Evolutionary conservation across 2,797 vertebrate genomes (phyloP).

Genomic region (Chlorospingus flavigularis): DNA sequence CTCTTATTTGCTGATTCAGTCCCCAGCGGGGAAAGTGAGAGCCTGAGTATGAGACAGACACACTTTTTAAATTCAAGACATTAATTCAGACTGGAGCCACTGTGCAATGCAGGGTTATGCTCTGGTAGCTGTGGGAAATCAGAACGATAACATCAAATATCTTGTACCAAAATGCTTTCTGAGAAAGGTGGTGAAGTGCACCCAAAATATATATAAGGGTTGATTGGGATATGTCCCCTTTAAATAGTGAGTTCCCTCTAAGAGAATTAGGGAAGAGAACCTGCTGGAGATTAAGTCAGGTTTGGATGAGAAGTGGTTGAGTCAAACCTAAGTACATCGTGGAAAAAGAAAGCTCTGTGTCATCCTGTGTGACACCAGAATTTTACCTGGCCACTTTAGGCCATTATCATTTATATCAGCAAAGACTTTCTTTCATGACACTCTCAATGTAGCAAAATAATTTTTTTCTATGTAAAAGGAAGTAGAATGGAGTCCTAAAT

Average conservation of each 20-base stretch:
- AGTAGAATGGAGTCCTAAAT: neutral
- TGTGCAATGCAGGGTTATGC: neutral
- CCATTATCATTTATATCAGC: neutral
- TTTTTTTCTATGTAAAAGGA: neutral
- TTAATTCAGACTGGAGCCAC: neutral
- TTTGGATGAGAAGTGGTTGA: neutral
- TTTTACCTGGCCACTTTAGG: neutral
- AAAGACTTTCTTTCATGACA: neutral
- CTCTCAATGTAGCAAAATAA: neutral
- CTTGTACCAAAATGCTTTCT: neutral
- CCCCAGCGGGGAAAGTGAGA: neutral
- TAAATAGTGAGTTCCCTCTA: neutral
- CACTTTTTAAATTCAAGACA: neutral
- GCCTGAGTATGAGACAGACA: neutral
- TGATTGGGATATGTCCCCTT: neutral
- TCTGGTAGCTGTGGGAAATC: neutral
- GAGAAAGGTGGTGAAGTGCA: neutral
- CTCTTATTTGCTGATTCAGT: neutral
- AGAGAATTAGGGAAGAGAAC: neutral
- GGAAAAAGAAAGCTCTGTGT: neutral
- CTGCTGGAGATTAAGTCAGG: neutral
- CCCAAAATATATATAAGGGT: neutral
- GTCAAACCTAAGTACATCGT: neutral
- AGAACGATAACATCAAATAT: accelerated
- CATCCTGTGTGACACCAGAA: neutral